These are phyloP conservation scores for Ovibos moschatus DNA, from an alignment of 2,113 vertebrate genomes.

Conservation along the genomic window DNA sequence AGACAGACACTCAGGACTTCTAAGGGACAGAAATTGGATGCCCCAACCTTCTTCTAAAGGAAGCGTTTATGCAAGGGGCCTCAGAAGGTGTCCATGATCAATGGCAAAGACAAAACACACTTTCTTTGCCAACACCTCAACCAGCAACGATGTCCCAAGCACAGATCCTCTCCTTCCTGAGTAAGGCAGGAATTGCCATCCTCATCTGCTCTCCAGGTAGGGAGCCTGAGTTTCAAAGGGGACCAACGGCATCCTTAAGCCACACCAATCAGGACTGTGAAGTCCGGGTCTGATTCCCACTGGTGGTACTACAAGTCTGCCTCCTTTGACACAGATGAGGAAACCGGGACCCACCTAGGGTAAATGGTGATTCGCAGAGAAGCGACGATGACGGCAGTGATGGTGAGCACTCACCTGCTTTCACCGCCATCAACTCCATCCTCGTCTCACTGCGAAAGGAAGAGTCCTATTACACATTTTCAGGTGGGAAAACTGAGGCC, in stretches of 20 bases:
- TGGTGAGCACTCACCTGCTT: background rate
- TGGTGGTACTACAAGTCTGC: accelerated
- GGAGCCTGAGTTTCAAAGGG: background rate
- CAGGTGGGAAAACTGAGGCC: background rate
- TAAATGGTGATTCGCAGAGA: background rate
- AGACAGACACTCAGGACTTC: background rate
- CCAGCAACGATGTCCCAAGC: background rate
- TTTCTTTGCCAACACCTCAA: background rate
- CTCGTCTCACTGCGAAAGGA: accelerated
- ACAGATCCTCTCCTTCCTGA: background rate
- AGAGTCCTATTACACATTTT: background rate
- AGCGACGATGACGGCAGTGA: accelerated
- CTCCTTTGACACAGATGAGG: background rate
- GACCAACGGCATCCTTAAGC: accelerated
- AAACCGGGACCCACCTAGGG: accelerated
- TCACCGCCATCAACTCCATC: accelerated
- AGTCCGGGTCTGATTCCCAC: background rate
- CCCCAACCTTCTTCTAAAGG: background rate
- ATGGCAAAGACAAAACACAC: background rate
- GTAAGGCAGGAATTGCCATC: background rate
- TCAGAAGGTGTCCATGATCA: background rate
- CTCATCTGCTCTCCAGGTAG: background rate
- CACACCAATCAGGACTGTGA: accelerated
- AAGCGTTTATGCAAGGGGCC: background rate
- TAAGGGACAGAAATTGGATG: background rate